Evolutionary conservation across 2,797 vertebrate species (phyloP).

Genomic region (Brotula barbata): DNA sequence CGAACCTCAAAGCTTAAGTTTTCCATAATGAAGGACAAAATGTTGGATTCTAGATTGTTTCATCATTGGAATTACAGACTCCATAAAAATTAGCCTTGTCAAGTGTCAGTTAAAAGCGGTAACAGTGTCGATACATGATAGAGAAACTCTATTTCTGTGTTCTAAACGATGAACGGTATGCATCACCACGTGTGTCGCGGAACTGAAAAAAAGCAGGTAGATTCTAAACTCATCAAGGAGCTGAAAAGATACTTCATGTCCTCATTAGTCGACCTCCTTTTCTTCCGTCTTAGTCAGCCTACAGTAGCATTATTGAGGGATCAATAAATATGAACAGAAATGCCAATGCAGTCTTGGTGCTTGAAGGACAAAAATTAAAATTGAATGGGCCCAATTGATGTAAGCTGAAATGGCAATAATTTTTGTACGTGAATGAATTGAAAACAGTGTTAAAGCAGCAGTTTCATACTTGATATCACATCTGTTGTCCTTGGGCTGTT

Average conservation of each 20-base stretch:
- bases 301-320: conserved; percentile 52
- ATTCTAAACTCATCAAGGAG: too few species aligned
- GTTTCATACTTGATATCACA: conserved; percentile 32
- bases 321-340: conserved; percentile 70
- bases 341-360: conserved; percentile 64
- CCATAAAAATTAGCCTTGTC: conserved; percentile 49
- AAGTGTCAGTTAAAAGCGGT: too few species aligned
- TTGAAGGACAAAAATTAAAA: conserved; percentile 65
- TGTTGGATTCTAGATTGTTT: conserved; percentile 42
- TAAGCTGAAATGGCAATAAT: conserved; percentile 58
- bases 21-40: conserved; percentile 28
- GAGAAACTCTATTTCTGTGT: too few species aligned
- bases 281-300: conserved; percentile 37
- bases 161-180: too few species aligned
- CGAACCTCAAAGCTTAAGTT: conserved; percentile 33
- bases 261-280: conserved; percentile 16
- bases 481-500: conserved; percentile 41
- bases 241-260: conserved; percentile 19
- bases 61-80: conserved; percentile 40
- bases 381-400: conserved; percentile 63
- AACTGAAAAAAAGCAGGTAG: too few species aligned
- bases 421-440: conserved; percentile 39
- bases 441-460: conserved; percentile 45
- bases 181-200: too few species aligned
- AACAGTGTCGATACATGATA: too few species aligned